These are phyloP conservation scores for Myrmophylax atrothorax DNA, from an alignment of 2,113 vertebrate species.

Conservation along the genomic window DNA sequence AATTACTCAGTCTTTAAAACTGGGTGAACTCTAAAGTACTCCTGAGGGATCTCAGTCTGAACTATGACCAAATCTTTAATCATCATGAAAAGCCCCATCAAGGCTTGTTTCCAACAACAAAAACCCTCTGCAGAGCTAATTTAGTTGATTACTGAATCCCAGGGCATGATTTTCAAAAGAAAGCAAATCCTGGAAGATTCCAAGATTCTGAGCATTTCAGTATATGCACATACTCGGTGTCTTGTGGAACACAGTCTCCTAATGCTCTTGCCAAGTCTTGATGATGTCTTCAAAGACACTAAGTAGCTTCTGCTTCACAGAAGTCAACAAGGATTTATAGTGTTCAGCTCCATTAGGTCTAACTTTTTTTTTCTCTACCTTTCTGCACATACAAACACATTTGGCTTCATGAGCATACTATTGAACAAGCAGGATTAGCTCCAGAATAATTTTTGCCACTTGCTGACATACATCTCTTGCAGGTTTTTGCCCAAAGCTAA, in stretches of 20 bases:
- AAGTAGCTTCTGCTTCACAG: background rate
- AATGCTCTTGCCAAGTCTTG: background rate
- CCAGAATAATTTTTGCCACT: background rate
- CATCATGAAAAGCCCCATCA: slow-evolving; percentile 7
- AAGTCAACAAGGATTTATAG: background rate
- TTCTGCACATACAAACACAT: background rate
- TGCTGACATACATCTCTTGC: background rate
- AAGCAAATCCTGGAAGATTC: background rate
- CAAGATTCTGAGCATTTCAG: background rate
- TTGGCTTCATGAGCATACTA: background rate
- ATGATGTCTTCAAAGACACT: background rate
- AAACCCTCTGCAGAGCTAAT: background rate
- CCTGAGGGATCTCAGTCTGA: slow-evolving; percentile 28
- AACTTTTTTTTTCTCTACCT: background rate
- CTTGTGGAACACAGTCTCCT: background rate
- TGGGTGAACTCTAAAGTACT: background rate
- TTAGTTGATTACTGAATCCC: slow-evolving; percentile 9
- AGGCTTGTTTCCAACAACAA: background rate
- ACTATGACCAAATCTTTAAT: slow-evolving; percentile 31
- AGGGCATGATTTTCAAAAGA: background rate
- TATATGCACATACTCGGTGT: background rate
- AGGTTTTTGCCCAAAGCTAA: background rate
- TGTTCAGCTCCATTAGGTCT: background rate
- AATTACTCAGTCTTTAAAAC: background rate
- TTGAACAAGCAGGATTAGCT: background rate